A percentile compares a stretch with the other conserved stretches of the same genome.
phyloP scores from a whole-genome alignment of 2,888 invertebrate species.

The Lagria hirta region DNA sequence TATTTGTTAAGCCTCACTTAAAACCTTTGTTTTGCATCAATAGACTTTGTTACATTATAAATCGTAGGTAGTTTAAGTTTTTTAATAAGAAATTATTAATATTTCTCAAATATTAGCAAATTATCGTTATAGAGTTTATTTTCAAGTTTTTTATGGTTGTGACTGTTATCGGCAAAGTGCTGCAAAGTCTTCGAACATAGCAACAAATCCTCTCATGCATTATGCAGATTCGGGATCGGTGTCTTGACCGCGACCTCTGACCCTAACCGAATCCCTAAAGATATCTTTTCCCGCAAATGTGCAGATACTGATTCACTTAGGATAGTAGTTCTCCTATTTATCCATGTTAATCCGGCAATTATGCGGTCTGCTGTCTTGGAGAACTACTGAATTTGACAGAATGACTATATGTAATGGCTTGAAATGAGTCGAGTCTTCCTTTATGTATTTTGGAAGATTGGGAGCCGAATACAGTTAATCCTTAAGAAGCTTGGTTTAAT shows the following conservation, averaged over 20 bases:
- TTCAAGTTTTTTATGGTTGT: no score
- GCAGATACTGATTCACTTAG: constrained; percentile 30
- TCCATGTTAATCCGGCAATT: constrained; percentile 35
- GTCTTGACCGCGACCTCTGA: constrained; percentile 43
- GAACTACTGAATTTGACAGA: constrained; percentile 20
- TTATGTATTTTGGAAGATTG: constrained; percentile 15
- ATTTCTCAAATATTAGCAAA: no score
- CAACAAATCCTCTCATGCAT: constrained; percentile 45
- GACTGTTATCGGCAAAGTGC: no score
- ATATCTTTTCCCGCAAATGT: constrained; percentile 34
- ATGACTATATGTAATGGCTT: constrained; percentile 16
- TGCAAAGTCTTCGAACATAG: no score
- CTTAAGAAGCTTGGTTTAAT: constrained; percentile 8
- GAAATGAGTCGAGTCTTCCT: constrained; percentile 6
- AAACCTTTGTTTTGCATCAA: no score
- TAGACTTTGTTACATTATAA: no score
- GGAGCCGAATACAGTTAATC: constrained; percentile 11
- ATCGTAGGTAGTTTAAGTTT: no score
- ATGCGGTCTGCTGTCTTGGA: constrained; percentile 23
- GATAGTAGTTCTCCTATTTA: constrained; percentile 30
- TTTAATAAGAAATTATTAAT: no score
- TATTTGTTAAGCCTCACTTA: no score
- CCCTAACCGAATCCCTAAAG: constrained; percentile 28
- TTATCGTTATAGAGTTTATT: no score
- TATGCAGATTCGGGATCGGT: constrained; percentile 45